Base-by-base conservation (phyloP, 2,888 invertebrate genomes). In the Coelopa pilipes region DNA sequence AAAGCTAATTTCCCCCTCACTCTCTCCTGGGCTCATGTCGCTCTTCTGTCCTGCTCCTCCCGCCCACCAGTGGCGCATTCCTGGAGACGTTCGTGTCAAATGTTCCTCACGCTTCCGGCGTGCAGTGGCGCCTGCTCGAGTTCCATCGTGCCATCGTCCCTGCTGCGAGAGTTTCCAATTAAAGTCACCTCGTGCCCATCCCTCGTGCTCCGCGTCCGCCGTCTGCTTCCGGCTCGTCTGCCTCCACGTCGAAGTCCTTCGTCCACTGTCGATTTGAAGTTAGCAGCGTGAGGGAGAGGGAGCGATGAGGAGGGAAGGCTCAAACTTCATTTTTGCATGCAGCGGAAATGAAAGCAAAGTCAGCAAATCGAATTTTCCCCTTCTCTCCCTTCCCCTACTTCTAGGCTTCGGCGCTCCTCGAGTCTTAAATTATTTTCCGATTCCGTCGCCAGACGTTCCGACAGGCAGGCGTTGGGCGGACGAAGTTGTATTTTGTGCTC, bases 321-420 rank as follows among this genome's bases (percentile, higher is more conserved):
- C 34, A 7, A 34, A 34, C 34, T 34, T 2, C 7, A 34, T 34
- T 34, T 34, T 34, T 34, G 34, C 34, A 34, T 34, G 49, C 66
- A 66, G 19, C 59, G 47, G 47, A 70, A 60, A 60, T 24, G 49
- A 60, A 70, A 46, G 13, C 66, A 21, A 66, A 66, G 66, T 47
- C 47, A 70, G 59, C 15, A 70, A 70, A 60, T 60, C 60, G 59
- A 60, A 70, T 70, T 60, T 49, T 46, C 47, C n/a, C 34, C 7
- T 7, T 34, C 34, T 34, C 34, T 4, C 34, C 2, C 34, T 34
- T 17, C 24, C 19, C 15, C 62, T 62, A 59, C 57, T 21, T 24
- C 57, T 59, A 59, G 57, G 57, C 57, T 59, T 13, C 53, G 13
- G 10, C 4, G 2, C 34, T 34, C 34, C 34, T 34, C 34, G 34